Base-by-base conservation (phyloP, 2,113 vertebrate genomes). In the Maylandia zebra region DNA sequence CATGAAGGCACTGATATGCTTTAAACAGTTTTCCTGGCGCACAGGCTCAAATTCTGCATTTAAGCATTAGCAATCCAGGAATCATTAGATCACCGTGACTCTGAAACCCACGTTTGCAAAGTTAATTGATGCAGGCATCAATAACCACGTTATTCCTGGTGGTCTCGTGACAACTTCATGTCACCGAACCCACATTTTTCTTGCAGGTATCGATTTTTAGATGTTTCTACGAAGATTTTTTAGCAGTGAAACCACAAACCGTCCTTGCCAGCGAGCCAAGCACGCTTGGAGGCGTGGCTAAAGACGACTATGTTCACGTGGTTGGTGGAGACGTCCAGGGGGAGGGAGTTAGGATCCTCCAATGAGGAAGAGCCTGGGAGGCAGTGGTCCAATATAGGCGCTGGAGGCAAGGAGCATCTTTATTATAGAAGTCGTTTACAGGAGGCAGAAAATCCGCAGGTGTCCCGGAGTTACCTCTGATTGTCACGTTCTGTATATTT, bases 331-430 rank as follows among this genome's bases (percentile, higher is more conserved):
- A 17, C 17, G 16, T 71, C 34, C 36, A 80, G 84, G 22, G 30
- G 89, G 83, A 61, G 52, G 87, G 56, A 27, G 45, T 3, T 12
- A 43, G 24, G 69, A 7, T 91, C 84, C 34, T 84, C 91, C 93
- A 93, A 92, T 92, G 27, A 94, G 94, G 91, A 89, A 91, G 83
- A 76, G 92, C 27, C 79, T 83, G 57, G n/a, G 52, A 59, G 85
- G 41, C 76, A 74, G 79, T 8, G 81, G 88, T 95, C 93, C 92
- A 88, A 96, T 95, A 95, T 96, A 96, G 93, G 90, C 88, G 92
- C 88, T 83, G 94, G 93, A 92, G 93, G 94, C 88, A 55, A 90
- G 86, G 84, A 93, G 92, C 95, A 87, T 92, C 93, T 90, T 80
- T 93, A 92, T 93, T 93, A 92, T 83, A 93, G 90, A 48, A 94